A percentile compares a stretch with the other conserved stretches of the same genome.
Evolutionary conservation across 2,888 invertebrate genomes (phyloP).

Genomic region (Parnassius glacialis): DNA sequence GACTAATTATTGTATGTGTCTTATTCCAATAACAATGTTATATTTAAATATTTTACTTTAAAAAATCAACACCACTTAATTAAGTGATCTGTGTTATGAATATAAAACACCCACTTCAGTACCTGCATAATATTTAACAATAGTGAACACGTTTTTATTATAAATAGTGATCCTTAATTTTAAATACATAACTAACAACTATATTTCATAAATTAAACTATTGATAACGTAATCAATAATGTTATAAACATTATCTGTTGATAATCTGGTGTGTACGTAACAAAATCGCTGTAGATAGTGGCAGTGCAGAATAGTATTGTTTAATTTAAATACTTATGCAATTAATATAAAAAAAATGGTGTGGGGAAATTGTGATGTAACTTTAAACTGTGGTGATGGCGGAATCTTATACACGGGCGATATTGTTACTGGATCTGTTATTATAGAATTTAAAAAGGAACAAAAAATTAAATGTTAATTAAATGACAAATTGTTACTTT

Average conservation of each 20-base stretch:
- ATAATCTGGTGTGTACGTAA: conserved; percentile 8
- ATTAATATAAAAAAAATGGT: conserved; percentile 43
- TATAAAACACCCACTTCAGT: no score
- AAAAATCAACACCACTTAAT: no score
- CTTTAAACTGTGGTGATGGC: conserved; percentile 58
- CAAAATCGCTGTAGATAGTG: conserved; percentile 26
- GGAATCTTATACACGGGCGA: conserved; percentile 59
- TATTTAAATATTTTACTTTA: no score
- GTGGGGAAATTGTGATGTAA: conserved; percentile 54
- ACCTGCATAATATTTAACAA: background rate
- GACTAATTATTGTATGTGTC: no score
- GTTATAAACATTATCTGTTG: conserved; percentile 10
- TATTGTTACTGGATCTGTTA: conserved; percentile 64
- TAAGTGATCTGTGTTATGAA: no score
- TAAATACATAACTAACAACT: background rate
- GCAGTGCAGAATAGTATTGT: conserved; percentile 11
- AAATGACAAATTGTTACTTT: conserved; percentile 30
- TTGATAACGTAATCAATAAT: background rate
- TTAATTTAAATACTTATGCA: conserved; percentile 7
- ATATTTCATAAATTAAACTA: no score
- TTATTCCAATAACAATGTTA: no score
- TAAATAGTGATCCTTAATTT: background rate
- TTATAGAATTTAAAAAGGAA: conserved; percentile 54
- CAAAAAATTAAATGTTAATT: conserved; percentile 53
- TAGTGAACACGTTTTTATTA: conserved; percentile 11